Evolutionary conservation across 2,888 invertebrate genomes (phyloP), one percentile per base, ranked within the genome.

Genomic region (Rhorus exstirpatorius): DNA sequence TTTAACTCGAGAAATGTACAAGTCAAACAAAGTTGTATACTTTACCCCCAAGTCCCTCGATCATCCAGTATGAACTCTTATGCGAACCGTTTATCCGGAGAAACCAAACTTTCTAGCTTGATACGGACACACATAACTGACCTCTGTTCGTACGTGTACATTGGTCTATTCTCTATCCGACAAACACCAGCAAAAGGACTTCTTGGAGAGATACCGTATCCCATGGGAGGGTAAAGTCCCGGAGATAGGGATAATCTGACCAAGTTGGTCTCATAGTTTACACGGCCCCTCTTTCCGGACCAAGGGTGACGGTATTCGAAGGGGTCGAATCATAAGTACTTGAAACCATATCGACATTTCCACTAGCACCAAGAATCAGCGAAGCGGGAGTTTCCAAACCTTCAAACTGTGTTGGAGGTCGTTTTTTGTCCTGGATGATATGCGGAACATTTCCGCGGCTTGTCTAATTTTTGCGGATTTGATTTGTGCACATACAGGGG

Each of bases 221-320:
- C 38, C 49, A 19, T 10, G 41, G 31, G 58, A 65, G 51, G 31
- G 35, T n/a, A 35, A 68, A 76, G 76, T 81, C 58, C 31, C n/a
- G 31, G 49, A 58, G 41, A 26, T 71, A 38, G 58, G 41, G 76
- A 76, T 81, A 60, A 81, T 71, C 76, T 51, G 10, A 49, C 51
- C 71, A 67, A 81, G 71, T 77, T 77, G 63, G 41, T 41, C 31
- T 61, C 53, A 53, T 46, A 31, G 38, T 75, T 49, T 26, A 17
- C 41, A 17, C 49, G 41, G 63, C 7, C 12, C 21, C n/a, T 21
- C 10, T 17, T 46, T 3, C 31, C 1, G 8, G 14, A n/a, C 49
- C 31, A 17, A 35, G 38, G 60, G 17, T 60, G 41, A 53, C 14
- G 38, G 38, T n/a, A 24, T 21, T 63, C 31, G 35, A 67, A 51